Conservation (phyloP, 2,797 vertebrate genomes). For the Neostethus bicornis region DNA sequence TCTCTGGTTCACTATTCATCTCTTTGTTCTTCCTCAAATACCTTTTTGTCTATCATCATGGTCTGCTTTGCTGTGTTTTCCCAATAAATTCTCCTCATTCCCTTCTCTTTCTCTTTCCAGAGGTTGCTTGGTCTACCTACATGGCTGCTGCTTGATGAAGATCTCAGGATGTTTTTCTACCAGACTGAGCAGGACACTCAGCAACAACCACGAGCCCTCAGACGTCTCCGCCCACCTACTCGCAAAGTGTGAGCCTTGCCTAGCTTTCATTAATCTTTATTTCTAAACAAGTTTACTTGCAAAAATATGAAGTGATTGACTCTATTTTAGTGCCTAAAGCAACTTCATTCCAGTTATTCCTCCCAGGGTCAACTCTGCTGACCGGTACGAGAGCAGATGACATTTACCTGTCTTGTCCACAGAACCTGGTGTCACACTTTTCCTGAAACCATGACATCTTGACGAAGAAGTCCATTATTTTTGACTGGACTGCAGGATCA, state of each 20-base stretch:
- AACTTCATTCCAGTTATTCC: not conserved
- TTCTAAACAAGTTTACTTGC: not conserved
- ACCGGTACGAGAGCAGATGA: not conserved
- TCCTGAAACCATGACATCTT: not conserved
- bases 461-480: not conserved
- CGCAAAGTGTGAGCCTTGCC: conserved; percentile 86
- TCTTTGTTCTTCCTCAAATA: conserved; percentile 1
- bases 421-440: no score
- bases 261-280: not conserved
- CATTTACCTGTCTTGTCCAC: not conserved
- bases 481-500: no score
- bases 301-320: not conserved
- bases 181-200: conserved; percentile 85
- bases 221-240: conserved; percentile 91
- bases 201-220: conserved; percentile 85
- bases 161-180: conserved; percentile 92
- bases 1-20: conserved; percentile 12
- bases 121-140: conserved; percentile 85
- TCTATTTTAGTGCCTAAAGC: not conserved
- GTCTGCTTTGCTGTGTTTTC: not conserved
- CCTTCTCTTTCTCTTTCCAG: conserved; percentile 67
- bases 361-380: not conserved
- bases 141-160: conserved; percentile 89
- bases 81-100: not conserved
- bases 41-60: not conserved